Evolutionary conservation across 2,113 vertebrate species (phyloP).

Genomic region (Crotalus horridus): DNA sequence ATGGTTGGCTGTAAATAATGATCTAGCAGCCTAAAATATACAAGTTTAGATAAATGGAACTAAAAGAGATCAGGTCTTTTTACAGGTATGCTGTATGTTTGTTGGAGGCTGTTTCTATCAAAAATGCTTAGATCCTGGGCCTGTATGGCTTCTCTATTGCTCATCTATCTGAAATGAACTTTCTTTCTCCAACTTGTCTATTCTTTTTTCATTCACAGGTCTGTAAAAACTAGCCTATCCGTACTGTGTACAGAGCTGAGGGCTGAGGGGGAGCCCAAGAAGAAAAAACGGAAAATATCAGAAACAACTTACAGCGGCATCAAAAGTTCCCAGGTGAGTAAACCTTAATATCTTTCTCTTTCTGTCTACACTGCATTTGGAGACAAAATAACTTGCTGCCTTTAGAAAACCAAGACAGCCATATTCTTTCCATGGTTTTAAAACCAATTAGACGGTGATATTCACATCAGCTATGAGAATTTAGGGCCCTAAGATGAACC

Average conservation of each 20-base stretch:
- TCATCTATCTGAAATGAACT: background rate
- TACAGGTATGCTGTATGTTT: background rate
- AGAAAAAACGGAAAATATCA: slow-evolving; percentile 82
- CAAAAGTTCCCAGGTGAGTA: slow-evolving; percentile 52
- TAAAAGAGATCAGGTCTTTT: background rate
- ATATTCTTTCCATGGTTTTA: background rate
- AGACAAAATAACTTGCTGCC: background rate
- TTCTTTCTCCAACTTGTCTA: slow-evolving; percentile 41
- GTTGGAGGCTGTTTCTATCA: background rate
- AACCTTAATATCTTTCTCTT: background rate
- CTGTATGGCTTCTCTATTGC: background rate
- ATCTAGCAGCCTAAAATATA: background rate
- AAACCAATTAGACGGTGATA: background rate
- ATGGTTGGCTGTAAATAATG: background rate
- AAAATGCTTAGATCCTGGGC: background rate
- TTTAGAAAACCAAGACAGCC: background rate
- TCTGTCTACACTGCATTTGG: background rate
- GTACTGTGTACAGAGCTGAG: slow-evolving; percentile 80
- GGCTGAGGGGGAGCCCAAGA: slow-evolving; percentile 73
- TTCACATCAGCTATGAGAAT: background rate
- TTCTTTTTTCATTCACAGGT: slow-evolving; percentile 67
- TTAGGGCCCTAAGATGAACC: background rate
- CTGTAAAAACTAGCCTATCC: slow-evolving; percentile 77
- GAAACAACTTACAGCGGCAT: slow-evolving; percentile 71
- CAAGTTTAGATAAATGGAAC: background rate